phyloP scores from a whole-genome alignment of 1,140 invertebrate genomes.

The Nymphalis io region DNA sequence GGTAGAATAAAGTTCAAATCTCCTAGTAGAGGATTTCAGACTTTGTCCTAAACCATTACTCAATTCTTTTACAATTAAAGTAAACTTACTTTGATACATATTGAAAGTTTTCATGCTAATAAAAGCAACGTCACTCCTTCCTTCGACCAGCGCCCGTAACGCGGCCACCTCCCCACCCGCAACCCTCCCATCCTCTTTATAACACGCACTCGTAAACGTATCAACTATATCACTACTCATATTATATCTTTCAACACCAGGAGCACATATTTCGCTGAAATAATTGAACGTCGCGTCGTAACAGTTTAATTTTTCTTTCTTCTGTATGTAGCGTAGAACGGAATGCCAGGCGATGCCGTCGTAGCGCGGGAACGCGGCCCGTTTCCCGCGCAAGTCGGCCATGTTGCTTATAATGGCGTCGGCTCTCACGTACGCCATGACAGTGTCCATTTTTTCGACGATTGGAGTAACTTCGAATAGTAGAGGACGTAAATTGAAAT shows the following conservation, averaged over 20 bases:
- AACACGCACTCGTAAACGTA: slow-evolving; percentile 56
- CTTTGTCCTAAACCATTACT: too few species aligned
- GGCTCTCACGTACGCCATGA: slow-evolving; percentile 87
- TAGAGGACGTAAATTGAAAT: slow-evolving; percentile 83
- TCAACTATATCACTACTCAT: slow-evolving; percentile 33
- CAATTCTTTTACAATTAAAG: too few species aligned
- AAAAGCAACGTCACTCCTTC: slow-evolving; percentile 92
- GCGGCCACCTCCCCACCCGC: slow-evolving; percentile 83
- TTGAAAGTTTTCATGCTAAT: slow-evolving; percentile 86
- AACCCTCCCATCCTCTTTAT: slow-evolving; percentile 49
- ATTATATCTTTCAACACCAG: slow-evolving; percentile 64
- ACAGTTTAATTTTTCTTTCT: slow-evolving; percentile 71
- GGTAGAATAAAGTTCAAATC: too few species aligned
- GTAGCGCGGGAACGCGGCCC: slow-evolving; percentile 86
- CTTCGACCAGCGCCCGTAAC: slow-evolving; percentile 90
- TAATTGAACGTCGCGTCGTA: slow-evolving; percentile 80
- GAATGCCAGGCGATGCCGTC: slow-evolving; percentile 85
- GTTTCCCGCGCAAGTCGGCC: slow-evolving; percentile 83
- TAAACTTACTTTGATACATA: slow-evolving; percentile 80
- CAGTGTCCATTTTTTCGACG: slow-evolving; percentile 82
- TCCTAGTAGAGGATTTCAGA: too few species aligned
- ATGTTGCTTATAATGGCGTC: slow-evolving; percentile 82
- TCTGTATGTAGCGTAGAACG: slow-evolving; percentile 81
- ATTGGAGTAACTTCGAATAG: slow-evolving; percentile 84
- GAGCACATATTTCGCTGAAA: slow-evolving; percentile 84